Evolutionary conservation across 2,888 invertebrate species (phyloP).

Genomic region (Oscheius sp.): DNA sequence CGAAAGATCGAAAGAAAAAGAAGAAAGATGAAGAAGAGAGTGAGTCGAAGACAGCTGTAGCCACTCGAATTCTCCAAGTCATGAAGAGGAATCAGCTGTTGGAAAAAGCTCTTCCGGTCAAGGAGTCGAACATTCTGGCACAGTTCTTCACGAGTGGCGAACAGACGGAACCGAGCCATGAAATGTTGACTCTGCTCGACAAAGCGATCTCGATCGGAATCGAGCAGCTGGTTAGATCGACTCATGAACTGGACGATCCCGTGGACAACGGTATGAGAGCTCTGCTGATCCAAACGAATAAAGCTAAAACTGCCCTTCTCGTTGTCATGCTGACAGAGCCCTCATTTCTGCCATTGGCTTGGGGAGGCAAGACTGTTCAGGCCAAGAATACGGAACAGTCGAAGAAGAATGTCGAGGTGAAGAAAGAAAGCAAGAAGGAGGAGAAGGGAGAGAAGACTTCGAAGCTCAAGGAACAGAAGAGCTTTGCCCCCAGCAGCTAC

Average conservation of each 20-base stretch:
- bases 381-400: no score
- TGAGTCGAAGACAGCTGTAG: background rate
- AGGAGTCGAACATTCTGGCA: constrained; percentile 1
- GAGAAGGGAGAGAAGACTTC: background rate
- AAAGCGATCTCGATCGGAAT: constrained; percentile 21
- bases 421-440: background rate
- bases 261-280: constrained; percentile 26
- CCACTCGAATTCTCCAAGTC: constrained; percentile 13
- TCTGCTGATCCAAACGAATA: background rate
- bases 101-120: constrained; percentile 12
- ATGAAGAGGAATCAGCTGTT: constrained; percentile 31
- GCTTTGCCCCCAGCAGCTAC: background rate
- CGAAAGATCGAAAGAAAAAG: background rate
- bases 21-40: constrained; percentile 5
- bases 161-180: background rate
- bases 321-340: constrained; percentile 10
- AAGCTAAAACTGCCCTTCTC: constrained; percentile 13
- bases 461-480: background rate
- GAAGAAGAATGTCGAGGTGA: no score
- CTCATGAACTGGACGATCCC: constrained; percentile 29
- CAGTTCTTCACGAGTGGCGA: constrained; percentile 10
- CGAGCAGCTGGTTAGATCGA: background rate
- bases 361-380: constrained; percentile 13
- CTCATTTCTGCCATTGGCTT: constrained; percentile 3
- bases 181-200: constrained; percentile 30